Evolutionary conservation across 2,113 vertebrate genomes (phyloP).

Genomic region (Etheostoma cragini): DNA sequence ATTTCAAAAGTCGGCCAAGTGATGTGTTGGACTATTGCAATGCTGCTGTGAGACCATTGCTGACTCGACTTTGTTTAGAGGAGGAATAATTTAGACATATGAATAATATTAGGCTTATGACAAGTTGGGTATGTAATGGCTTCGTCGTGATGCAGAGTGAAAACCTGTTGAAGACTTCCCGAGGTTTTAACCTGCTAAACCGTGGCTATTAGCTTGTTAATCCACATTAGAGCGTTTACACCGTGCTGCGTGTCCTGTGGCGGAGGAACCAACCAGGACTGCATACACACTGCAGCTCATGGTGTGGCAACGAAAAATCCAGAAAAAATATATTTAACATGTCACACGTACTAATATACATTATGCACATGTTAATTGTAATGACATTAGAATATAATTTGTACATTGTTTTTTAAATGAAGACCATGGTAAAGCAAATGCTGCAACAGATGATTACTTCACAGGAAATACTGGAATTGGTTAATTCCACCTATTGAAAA

Average conservation of each 20-base stretch:
- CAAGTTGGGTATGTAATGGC: not conserved
- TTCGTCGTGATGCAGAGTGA: not conserved
- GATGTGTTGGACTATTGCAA: not conserved
- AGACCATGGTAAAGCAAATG: not conserved
- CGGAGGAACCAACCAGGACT: not conserved
- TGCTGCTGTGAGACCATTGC: not conserved
- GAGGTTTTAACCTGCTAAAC: conserved; percentile 45
- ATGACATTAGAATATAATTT: not conserved
- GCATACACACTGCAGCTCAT: not conserved
- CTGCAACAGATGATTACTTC: not conserved
- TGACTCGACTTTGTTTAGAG: not conserved
- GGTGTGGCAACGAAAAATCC: not conserved
- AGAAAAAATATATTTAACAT: not conserved
- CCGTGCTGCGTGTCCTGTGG: conserved; percentile 6
- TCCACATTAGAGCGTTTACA: conserved; percentile 43
- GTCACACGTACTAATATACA: too few species aligned
- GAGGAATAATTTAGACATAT: not conserved
- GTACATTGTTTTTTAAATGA: not conserved
- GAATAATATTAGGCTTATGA: too few species aligned
- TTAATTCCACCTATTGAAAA: not conserved
- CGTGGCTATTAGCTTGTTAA: conserved; percentile 51
- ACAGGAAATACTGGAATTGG: not conserved
- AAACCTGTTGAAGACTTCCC: conserved; percentile 15
- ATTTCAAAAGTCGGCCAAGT: not conserved
- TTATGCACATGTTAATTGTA: too few species aligned